Evolutionary conservation across 1,140 invertebrate genomes (phyloP).

Genomic region (Achatina immaculata): DNA sequence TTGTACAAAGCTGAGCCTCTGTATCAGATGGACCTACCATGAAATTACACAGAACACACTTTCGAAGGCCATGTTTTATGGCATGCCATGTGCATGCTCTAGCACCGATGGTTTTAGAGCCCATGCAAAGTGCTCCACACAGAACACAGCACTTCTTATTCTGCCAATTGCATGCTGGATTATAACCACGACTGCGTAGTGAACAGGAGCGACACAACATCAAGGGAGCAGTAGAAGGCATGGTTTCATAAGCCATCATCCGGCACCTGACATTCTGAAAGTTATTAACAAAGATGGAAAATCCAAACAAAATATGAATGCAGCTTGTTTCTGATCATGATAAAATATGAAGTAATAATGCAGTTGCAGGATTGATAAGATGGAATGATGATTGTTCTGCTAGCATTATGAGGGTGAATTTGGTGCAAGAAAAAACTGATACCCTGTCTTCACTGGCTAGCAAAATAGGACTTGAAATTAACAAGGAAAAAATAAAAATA

Average conservation of each 20-base stretch:
- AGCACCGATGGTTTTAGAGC: not conserved
- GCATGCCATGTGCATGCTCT: not conserved
- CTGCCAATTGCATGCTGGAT: constrained; percentile 26
- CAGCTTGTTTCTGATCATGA: not conserved
- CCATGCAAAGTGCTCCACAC: not conserved
- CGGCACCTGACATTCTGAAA: constrained; percentile 22
- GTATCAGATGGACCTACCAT: not conserved
- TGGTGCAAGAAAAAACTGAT: too few species aligned
- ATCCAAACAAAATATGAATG: not conserved
- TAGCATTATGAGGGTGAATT: not conserved
- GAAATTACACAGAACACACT: constrained; percentile 24
- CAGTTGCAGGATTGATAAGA: not conserved
- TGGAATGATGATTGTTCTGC: not conserved
- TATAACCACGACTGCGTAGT: not conserved
- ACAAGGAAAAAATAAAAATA: too few species aligned
- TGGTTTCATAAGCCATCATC: not conserved
- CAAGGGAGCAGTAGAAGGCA: constrained; percentile 12
- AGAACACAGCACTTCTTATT: constrained; percentile 29
- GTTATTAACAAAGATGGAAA: not conserved
- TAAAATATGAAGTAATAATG: not conserved
- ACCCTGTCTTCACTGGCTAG: too few species aligned
- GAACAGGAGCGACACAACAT: constrained; percentile 18
- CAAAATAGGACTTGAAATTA: too few species aligned
- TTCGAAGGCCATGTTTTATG: not conserved
- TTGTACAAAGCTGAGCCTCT: constrained; percentile 10